phyloP scores from a whole-genome alignment of 2,888 invertebrate species.

The Omphaloscelis lunosa region DNA sequence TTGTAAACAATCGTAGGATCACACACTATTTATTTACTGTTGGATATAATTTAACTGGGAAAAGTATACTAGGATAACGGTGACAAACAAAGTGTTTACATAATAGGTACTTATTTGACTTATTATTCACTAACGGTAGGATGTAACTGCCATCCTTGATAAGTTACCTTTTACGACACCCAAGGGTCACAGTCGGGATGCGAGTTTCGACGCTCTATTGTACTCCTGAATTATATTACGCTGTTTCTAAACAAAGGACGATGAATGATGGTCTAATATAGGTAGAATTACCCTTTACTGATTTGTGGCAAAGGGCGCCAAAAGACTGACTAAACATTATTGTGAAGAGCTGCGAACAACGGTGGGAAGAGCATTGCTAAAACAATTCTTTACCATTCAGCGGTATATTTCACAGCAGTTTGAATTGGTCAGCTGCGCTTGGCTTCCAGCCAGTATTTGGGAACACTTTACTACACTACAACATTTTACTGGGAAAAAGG shows the following conservation, averaged over 20 bases:
- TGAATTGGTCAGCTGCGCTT: conserved; percentile 47
- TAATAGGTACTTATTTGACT: neutral
- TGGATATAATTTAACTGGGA: neutral
- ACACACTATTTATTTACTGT: neutral
- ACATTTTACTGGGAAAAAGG: conserved; percentile 18
- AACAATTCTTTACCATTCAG: conserved; percentile 19
- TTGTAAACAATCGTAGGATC: neutral
- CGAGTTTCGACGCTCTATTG: conserved; percentile 27
- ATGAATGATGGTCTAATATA: conserved; percentile 31
- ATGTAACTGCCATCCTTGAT: conserved; percentile 11
- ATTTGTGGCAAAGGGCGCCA: conserved; percentile 13
- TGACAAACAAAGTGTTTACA: neutral
- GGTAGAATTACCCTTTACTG: conserved; percentile 18
- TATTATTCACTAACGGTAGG: conserved; percentile 20
- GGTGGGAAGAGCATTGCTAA: conserved; percentile 1
- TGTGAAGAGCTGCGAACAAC: neutral
- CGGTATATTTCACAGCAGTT: conserved; percentile 36
- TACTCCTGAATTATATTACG: conserved; percentile 36
- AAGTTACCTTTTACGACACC: conserved; percentile 36
- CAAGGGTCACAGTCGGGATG: conserved; percentile 24
- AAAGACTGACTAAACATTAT: neutral
- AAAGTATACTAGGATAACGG: neutral
- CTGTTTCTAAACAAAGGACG: conserved; percentile 27
- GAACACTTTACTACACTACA: conserved; percentile 33
- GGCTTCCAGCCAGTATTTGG: conserved; percentile 42